These are phyloP conservation scores for Podarcis siculus DNA, from an alignment of 2,797 vertebrate genomes.

Conservation along the genomic window DNA sequence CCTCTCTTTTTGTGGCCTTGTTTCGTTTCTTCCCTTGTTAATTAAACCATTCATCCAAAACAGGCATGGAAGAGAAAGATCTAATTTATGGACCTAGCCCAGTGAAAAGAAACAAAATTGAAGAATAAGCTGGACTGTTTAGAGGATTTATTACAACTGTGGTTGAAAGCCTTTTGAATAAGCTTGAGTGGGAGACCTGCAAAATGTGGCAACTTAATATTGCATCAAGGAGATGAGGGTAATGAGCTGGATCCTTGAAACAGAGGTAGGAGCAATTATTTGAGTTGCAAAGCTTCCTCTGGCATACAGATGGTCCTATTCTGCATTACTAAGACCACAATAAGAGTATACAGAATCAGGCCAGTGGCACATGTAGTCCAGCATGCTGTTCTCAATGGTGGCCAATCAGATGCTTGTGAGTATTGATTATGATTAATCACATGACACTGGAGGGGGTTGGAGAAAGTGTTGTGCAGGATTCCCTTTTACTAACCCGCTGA, in stretches of 20 bases:
- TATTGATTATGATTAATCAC: too few species aligned
- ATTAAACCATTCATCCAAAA: constrained; percentile 63
- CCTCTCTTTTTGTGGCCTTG: not conserved
- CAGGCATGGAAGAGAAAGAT: constrained; percentile 58
- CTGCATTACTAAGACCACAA: not conserved
- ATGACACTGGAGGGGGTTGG: too few species aligned
- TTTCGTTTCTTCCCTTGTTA: constrained; percentile 61
- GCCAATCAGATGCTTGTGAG: too few species aligned
- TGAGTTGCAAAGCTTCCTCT: not conserved
- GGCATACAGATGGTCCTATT: not conserved
- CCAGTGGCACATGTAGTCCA: too few species aligned
- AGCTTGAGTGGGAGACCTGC: constrained; percentile 50
- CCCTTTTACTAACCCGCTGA: too few species aligned
- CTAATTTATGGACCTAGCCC: constrained; percentile 62
- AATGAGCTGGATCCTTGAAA: constrained; percentile 3
- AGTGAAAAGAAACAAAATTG: constrained; percentile 60
- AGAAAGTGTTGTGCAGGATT: too few species aligned
- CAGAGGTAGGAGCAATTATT: not conserved
- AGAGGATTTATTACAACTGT: constrained; percentile 53
- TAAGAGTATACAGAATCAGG: not conserved
- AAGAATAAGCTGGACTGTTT: constrained; percentile 58
- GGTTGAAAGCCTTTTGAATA: constrained; percentile 54
- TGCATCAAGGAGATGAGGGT: constrained; percentile 51
- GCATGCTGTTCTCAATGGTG: too few species aligned
- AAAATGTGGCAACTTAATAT: constrained; percentile 61